phyloP scores from a whole-genome alignment of 2,113 vertebrate genomes.

The Todiramphus saurophagus region DNA sequence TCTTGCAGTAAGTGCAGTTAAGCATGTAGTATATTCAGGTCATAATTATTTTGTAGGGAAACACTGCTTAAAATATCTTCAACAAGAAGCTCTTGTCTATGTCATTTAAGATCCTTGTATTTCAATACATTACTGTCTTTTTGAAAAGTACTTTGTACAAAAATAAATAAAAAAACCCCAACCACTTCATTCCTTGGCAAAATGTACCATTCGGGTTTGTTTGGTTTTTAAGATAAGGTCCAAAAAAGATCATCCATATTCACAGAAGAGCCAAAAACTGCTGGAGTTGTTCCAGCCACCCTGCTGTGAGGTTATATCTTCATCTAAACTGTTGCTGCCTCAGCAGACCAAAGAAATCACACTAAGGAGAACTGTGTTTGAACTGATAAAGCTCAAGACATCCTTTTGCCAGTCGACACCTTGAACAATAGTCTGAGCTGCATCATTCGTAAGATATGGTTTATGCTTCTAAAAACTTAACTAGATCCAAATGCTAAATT shows the following conservation, averaged over 20 bases:
- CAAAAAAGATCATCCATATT: conserved; percentile 21
- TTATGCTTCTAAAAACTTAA: not conserved
- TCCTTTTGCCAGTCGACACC: not conserved
- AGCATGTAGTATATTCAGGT: not conserved
- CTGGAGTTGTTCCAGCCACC: not conserved
- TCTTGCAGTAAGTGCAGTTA: not conserved
- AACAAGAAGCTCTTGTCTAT: not conserved
- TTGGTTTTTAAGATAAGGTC: not conserved
- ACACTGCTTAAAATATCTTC: not conserved
- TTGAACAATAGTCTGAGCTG: not conserved
- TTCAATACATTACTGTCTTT: not conserved
- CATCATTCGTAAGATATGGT: not conserved
- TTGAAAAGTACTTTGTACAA: not conserved
- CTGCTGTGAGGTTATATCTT: not conserved
- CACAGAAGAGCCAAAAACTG: not conserved
- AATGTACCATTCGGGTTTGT: not conserved
- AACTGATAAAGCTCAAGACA: not conserved
- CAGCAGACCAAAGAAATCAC: not conserved
- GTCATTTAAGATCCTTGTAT: not conserved
- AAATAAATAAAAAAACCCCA: not conserved
- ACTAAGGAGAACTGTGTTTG: not conserved
- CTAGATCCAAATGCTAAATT: not conserved
- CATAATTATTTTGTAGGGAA: not conserved
- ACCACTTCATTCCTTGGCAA: not conserved
- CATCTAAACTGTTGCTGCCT: not conserved